Conservation (phyloP, 2,113 vertebrate species). For the Neotoma lepida region DNA sequence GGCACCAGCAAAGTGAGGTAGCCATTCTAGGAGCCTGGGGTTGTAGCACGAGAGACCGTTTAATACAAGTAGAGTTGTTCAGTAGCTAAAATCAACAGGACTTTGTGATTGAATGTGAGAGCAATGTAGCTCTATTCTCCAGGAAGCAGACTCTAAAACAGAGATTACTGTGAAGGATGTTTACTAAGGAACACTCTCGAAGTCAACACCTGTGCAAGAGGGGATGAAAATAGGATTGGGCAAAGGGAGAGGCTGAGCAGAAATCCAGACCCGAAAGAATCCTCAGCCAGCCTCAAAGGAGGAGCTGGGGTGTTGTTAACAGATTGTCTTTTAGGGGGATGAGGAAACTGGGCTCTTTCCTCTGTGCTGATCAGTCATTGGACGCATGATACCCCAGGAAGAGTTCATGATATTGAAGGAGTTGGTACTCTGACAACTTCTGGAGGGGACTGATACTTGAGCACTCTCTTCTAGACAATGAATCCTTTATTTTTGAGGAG, state of each 20-base stretch:
- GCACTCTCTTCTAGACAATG: not conserved
- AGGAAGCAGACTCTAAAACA: conserved; percentile 59
- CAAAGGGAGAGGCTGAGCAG: not conserved
- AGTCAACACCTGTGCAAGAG: conserved; percentile 31
- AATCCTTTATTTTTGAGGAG: conserved; percentile 4
- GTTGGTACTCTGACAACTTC: not conserved
- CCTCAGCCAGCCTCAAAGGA: not conserved
- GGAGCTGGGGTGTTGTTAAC: not conserved
- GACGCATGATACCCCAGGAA: not conserved
- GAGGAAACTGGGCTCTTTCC: not conserved
- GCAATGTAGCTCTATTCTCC: not conserved
- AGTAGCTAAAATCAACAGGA: conserved; percentile 60
- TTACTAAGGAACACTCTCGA: conserved; percentile 44
- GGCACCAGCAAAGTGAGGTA: not conserved
- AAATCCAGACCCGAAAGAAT: not conserved
- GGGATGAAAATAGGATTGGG: not conserved
- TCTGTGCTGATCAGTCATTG: not conserved
- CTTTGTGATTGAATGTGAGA: not conserved
- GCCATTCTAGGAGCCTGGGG: not conserved
- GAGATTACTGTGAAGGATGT: conserved; percentile 55
- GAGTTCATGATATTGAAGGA: not conserved
- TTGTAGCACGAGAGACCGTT: not conserved
- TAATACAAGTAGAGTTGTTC: not conserved
- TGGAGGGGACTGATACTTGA: not conserved
- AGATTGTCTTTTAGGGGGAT: not conserved